These are phyloP conservation scores for Drosophila repleta DNA, from an alignment of 1,140 invertebrate genomes.

Conservation along the genomic window DNA sequence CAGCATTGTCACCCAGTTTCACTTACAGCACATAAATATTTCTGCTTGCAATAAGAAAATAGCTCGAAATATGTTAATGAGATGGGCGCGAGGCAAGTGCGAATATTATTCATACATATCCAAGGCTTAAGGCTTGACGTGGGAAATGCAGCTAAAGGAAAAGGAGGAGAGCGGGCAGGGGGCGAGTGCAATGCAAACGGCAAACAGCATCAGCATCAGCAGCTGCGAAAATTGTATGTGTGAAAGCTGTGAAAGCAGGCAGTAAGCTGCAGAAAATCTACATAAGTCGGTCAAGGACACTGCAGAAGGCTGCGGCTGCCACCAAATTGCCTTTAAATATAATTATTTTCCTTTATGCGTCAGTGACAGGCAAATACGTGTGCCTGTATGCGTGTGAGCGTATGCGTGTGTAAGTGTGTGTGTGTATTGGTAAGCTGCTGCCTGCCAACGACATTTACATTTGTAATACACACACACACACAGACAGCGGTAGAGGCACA, in stretches of 20 bases:
- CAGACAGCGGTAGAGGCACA: slow-evolving; percentile 7
- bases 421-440: slow-evolving; percentile 26
- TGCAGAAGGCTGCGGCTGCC: slow-evolving; percentile 72
- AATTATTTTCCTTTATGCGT: slow-evolving; percentile 79
- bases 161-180: background rate
- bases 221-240: slow-evolving; percentile 40
- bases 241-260: slow-evolving; percentile 61
- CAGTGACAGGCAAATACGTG: slow-evolving; percentile 59
- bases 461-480: slow-evolving; percentile 57
- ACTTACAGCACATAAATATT: slow-evolving; percentile 55
- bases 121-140: slow-evolving; percentile 16
- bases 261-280: slow-evolving; percentile 66
- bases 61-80: slow-evolving; percentile 79
- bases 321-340: slow-evolving; percentile 83
- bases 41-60: slow-evolving; percentile 72
- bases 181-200: slow-evolving; percentile 5
- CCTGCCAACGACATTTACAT: slow-evolving; percentile 75
- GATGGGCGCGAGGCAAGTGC: slow-evolving; percentile 54
- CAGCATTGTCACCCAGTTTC: slow-evolving; percentile 56
- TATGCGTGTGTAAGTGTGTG: background rate
- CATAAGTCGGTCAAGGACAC: slow-evolving; percentile 82
- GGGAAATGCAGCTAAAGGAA: slow-evolving; percentile 1
- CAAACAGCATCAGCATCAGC: slow-evolving; percentile 13
- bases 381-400: background rate
- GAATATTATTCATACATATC: slow-evolving; percentile 54